Percentiles rank a stretch among this genome's conserved stretches.
Evolutionary conservation across 2,113 vertebrate genomes (phyloP).

Genomic region (Phoenicopterus ruber): DNA sequence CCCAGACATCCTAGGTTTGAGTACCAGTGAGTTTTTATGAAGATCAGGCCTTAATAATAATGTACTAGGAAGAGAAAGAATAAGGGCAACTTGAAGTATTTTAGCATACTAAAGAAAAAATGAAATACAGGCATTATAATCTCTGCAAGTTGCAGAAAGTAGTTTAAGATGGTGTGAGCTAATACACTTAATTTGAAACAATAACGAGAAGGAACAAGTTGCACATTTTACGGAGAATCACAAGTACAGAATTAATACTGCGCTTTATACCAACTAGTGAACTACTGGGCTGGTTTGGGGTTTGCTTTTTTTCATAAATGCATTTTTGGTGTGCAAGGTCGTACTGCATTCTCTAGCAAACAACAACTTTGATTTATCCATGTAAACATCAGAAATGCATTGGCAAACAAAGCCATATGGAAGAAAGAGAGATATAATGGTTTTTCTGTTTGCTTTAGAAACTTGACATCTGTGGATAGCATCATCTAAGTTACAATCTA

Average conservation of each 20-base stretch:
- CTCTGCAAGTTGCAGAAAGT: neutral
- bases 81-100: neutral
- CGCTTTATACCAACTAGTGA: neutral
- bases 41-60: neutral
- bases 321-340: neutral
- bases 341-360: neutral
- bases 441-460: slow-evolving; percentile 64
- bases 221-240: accelerated
- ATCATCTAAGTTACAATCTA: neutral
- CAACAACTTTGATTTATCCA: slow-evolving; percentile 34
- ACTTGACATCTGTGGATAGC: slow-evolving; percentile 47
- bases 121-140: neutral
- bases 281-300: neutral
- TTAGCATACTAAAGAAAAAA: neutral
- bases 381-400: slow-evolving; percentile 36
- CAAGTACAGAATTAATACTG: neutral
- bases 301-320: neutral
- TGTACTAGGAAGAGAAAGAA: neutral
- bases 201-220: neutral
- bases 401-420: slow-evolving; percentile 69
- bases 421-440: slow-evolving; percentile 40
- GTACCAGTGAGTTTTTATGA: neutral
- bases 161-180: neutral
- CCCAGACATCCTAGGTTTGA: neutral
- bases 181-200: neutral